Evolutionary conservation across 2,797 vertebrate species (phyloP).

Genomic region (Sus cebifrons): DNA sequence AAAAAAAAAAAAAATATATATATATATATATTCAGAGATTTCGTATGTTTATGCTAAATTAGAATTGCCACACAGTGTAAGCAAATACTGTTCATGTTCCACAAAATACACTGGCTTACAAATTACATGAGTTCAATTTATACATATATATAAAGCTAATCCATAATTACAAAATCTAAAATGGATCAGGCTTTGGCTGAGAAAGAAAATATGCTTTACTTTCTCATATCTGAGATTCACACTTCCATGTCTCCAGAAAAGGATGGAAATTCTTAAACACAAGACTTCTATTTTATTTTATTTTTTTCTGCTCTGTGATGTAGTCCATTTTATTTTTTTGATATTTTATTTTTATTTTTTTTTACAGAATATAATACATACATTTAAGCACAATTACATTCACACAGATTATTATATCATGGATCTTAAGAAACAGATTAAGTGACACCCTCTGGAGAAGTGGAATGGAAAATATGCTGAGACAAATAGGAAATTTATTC

Average conservation of each 20-base stretch:
- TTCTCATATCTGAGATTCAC: background rate
- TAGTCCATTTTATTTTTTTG: too few relatives aligned
- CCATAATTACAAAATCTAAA: conserved; percentile 12
- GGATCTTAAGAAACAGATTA: too few relatives aligned
- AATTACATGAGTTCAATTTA: background rate
- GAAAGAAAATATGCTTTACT: conserved; percentile 35
- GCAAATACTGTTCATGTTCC: background rate
- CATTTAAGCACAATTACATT: too few relatives aligned
- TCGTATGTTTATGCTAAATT: background rate
- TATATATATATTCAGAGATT: background rate
- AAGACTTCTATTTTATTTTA: background rate
- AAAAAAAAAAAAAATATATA: too few relatives aligned
- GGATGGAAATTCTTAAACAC: background rate
- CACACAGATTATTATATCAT: too few relatives aligned
- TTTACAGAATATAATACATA: too few relatives aligned
- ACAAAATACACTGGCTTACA: background rate
- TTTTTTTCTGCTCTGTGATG: too few relatives aligned
- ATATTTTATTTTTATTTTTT: too few relatives aligned
- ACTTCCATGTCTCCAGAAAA: background rate
- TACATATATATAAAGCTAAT: background rate
- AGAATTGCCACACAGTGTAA: background rate
- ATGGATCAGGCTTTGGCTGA: background rate
- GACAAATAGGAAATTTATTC: too few relatives aligned
- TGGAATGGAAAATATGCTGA: too few relatives aligned
- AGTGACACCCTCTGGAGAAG: too few relatives aligned